A percentile compares a stretch with the other conserved stretches of the same genome.
Evolutionary conservation across 2,888 invertebrate genomes (phyloP).

Genomic region (Conus canariensis): DNA sequence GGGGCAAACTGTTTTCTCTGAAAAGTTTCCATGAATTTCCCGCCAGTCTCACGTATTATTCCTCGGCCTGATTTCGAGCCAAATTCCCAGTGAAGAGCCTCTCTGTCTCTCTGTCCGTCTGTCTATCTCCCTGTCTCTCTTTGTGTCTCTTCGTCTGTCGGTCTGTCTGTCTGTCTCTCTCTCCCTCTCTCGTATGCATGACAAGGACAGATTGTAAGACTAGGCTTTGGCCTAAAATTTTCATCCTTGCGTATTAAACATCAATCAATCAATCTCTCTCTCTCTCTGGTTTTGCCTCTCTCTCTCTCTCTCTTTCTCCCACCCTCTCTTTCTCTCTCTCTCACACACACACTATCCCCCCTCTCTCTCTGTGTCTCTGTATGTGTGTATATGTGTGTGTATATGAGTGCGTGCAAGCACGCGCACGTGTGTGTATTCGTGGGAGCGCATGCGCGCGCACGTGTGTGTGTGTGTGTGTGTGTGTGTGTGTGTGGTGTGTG

Average conservation of each 20-base stretch:
- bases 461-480: background rate
- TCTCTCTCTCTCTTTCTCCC: no score
- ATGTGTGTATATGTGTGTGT: background rate
- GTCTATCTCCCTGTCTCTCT: background rate
- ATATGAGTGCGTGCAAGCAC: background rate
- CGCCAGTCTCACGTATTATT: background rate
- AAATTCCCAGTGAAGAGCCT: background rate
- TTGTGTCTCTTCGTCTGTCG: background rate
- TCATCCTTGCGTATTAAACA: no score
- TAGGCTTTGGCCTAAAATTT: no score
- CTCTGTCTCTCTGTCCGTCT: background rate
- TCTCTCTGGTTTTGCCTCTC: no score
- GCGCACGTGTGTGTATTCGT: background rate
- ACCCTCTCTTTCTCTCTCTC: no score
- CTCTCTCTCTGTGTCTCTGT: background rate
- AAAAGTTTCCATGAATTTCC: conserved; percentile 24
- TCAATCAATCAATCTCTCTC: no score
- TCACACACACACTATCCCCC: background rate
- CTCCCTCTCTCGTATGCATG: no score
- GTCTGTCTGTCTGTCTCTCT: background rate
- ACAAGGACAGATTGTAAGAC: no score
- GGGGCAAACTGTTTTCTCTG: conserved; percentile 25
- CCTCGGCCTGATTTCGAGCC: background rate
- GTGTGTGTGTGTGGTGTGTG: background rate
- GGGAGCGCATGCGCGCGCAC: background rate